Conservation (phyloP, 2,113 vertebrate genomes). For the Clarias batrachus region DNA sequence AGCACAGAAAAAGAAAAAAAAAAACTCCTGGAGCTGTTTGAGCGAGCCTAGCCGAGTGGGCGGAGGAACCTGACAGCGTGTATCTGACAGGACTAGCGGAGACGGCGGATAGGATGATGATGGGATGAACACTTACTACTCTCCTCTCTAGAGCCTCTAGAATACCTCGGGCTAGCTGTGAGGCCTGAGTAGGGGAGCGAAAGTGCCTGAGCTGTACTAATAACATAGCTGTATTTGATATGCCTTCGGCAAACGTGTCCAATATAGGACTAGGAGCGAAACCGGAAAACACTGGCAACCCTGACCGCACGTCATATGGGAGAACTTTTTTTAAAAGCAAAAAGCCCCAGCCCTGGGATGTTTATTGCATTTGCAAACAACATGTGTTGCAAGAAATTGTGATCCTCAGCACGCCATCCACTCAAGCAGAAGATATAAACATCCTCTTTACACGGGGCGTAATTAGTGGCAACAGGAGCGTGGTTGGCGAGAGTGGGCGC, state of each 20-base stretch:
- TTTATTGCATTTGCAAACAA: constrained; percentile 12
- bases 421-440: constrained; percentile 34
- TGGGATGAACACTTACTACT: constrained; percentile 7
- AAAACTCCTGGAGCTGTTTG: not conserved
- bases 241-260: constrained; percentile 17
- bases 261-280: not conserved
- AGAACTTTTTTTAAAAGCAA: not conserved
- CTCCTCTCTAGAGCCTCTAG: not conserved
- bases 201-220: not conserved
- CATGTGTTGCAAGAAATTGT: constrained; percentile 34
- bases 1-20: not conserved
- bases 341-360: not conserved
- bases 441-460: constrained; percentile 39
- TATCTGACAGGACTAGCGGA: constrained; percentile 11
- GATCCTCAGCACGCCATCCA: constrained; percentile 23
- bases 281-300: not conserved
- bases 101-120: constrained; percentile 4
- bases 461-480: constrained; percentile 49
- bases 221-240: not conserved
- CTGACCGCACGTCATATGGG: not conserved
- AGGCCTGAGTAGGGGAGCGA: constrained; percentile 14
- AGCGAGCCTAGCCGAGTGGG: constrained; percentile 8
- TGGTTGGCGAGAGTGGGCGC: constrained; percentile 36
- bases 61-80: constrained; percentile 12
- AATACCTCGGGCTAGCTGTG: constrained; percentile 24